Base-by-base conservation (phyloP, 1,140 invertebrate genomes). In the Zaprionus inermis region DNA sequence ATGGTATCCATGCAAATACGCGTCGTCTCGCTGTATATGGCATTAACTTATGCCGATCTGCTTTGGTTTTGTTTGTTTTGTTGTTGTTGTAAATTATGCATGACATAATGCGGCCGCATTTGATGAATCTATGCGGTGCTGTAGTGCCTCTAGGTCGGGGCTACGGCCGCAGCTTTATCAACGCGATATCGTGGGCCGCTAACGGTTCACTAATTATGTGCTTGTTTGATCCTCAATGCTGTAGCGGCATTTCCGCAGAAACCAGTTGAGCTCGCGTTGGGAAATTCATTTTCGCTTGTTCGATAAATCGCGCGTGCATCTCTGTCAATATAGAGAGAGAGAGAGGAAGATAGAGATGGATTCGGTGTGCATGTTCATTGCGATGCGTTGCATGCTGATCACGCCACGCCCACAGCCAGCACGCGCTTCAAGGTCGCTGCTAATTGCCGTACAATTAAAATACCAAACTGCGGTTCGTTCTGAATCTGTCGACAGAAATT, bases 91-190 rank as follows among this genome's bases (percentile, higher is more conserved):
- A 55, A 55, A 12, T 36, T 38, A 60, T 76, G 36, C 54, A 76
- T 85, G 83, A 79, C 72, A 88, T 85, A 86, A 85, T 72, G 60
- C 56, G 44, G 61, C 65, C 65, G 65, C 28, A 57, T 55, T 55
- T 55, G 57, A 41, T 24, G n/a, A 57, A 55, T 32, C 0, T 16
- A 11, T 14, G 5, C 9, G n/a, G n/a, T 16, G 38, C 16, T 16
- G 38, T 44, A 16, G 16, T 44, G 38, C 38, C 38, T 44, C 38
- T 32, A 49, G 61, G 58, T 78, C 51, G 60, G 58, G 59, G 68
- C 65, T 79, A 52, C 72, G 65, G 57, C 60, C 80, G 72, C 22
- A n/a, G 38, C 38, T 41, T 63, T 74, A 74, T 70, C 49, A 7
- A 3, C 10, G 11, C 52, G 16, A 41, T 24, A 28, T 56, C 54